Evolutionary conservation across 2,888 invertebrate species (phyloP), one percentile per base, ranked within the genome.

Genomic region (Metellina segmentata): DNA sequence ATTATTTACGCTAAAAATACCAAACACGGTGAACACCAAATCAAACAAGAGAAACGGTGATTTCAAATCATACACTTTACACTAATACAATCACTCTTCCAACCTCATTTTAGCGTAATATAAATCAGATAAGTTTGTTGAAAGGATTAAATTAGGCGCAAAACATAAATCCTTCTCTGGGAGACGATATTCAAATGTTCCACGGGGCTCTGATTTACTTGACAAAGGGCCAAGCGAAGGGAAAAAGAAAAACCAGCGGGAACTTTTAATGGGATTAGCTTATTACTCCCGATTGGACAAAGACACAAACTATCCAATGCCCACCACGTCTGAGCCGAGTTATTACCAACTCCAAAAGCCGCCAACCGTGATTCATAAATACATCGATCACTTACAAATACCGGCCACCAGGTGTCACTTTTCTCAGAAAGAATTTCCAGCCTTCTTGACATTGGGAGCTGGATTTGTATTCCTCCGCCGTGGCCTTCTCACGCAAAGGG

Each of bases 401-500:
- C 78, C 81, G 87, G 72, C 88, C 81, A 48, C 88, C 88, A 88
- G 88, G 81, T 88, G 88, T 88, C 88, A 75, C 81, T 88, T 74
- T 75, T 88, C 88, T 61, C 88, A 81, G 74, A 88, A 81, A 88
- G 88, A 87, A 71, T 71, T 61, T 75, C 87, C 87, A 61, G 81
- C 88, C 88, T 78, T 88, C 88, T 88, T 81, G 88, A 88, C 88
- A 75, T 81, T 61, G 81, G 74, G 61, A 53, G 88, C 52, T 81
- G 81, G 88, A 88, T 88, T 88, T 88, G 88, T 81, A 88, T 88
- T 88, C 88, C 88, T 88, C 81, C 88, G 81, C 83, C 81, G 74
- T 19, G 51, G 75, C 81, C 88, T 88, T 74, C 81, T 88, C 88
- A 88, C 88, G 88, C 88, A 88, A 88, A 75, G 51, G 52, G 53